A percentile compares a stretch with the other conserved stretches of the same genome.
These are phyloP conservation scores for Zelostemma sp. DNA, from an alignment of 1,140 invertebrate genomes.

Conservation along the genomic window DNA sequence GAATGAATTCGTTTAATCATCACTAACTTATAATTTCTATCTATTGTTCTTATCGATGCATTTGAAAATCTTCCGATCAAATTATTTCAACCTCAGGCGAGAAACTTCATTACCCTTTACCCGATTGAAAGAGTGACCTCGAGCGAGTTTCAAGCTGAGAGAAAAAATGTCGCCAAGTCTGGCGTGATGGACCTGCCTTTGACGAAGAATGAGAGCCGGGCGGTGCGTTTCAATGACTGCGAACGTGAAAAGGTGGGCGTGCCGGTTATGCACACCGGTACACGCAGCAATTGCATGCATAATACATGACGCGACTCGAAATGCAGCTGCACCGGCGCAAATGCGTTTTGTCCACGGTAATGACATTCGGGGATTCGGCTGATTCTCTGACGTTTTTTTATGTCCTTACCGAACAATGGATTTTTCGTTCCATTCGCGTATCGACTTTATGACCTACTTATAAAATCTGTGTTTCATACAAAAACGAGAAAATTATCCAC, in stretches of 20 bases:
- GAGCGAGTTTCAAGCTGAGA: no score
- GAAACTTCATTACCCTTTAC: no score
- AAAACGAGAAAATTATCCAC: no score
- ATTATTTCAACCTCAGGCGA: no score
- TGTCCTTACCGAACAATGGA: not conserved
- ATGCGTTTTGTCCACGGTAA: slow-evolving; percentile 32
- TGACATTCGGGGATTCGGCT: slow-evolving; percentile 16
- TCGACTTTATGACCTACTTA: not conserved
- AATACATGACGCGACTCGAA: slow-evolving; percentile 47
- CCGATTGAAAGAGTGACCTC: slow-evolving; percentile 4
- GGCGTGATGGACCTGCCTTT: slow-evolving; percentile 1
- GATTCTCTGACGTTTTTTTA: slow-evolving; percentile 7
- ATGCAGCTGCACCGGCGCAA: slow-evolving; percentile 38
- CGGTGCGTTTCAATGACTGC: slow-evolving; percentile 24
- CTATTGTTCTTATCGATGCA: no score
- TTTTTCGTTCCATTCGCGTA: no score
- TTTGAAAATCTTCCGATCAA: no score
- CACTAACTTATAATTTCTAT: no score
- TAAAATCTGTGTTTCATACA: no score
- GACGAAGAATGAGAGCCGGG: not conserved
- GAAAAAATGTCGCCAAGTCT: no score
- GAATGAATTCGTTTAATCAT: no score
- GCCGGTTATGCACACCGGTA: slow-evolving; percentile 44
- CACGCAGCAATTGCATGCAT: slow-evolving; percentile 50
- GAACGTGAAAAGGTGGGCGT: slow-evolving; percentile 44